A percentile compares a stretch with the other conserved stretches of the same genome.
phyloP scores from a whole-genome alignment of 2,888 invertebrate species.

The Panopea generosa region DNA sequence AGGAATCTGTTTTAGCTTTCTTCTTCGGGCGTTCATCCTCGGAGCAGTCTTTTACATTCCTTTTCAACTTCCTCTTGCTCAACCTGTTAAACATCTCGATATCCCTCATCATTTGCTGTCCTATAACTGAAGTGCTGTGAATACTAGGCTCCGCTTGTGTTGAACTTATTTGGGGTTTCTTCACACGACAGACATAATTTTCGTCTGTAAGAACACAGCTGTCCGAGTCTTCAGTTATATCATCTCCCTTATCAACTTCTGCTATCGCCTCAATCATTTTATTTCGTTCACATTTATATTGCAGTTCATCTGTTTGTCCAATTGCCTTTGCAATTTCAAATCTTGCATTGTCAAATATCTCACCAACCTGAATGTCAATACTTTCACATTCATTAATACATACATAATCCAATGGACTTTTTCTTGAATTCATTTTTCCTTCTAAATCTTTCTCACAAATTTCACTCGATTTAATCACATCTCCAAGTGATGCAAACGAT shows the following conservation, averaged over 20 bases:
- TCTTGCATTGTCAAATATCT: slow-evolving; percentile 5
- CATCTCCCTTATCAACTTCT: neutral
- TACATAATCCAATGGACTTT: no score
- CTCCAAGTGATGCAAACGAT: slow-evolving; percentile 22
- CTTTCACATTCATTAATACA: no score
- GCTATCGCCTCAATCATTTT: neutral
- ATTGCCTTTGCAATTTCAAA: slow-evolving; percentile 11
- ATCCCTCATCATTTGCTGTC: neutral
- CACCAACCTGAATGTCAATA: no score
- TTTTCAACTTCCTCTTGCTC: no score
- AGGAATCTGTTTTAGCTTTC: no score
- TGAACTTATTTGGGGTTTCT: neutral
- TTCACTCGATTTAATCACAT: slow-evolving; percentile 4
- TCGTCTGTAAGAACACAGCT: slow-evolving; percentile 33
- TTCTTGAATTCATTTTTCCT: no score
- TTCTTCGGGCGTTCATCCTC: no score
- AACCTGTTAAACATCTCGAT: neutral
- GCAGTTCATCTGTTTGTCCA: slow-evolving; percentile 2
- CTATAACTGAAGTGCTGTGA: neutral
- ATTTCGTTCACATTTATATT: neutral
- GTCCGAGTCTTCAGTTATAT: slow-evolving; percentile 1
- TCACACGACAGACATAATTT: neutral
- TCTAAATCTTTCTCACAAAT: no score
- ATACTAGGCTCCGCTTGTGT: neutral
- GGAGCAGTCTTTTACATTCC: no score